A percentile compares a stretch with the other conserved stretches of the same genome.
Conservation (phyloP, 2,888 invertebrate species). For the Amphiduros pacificus region DNA sequence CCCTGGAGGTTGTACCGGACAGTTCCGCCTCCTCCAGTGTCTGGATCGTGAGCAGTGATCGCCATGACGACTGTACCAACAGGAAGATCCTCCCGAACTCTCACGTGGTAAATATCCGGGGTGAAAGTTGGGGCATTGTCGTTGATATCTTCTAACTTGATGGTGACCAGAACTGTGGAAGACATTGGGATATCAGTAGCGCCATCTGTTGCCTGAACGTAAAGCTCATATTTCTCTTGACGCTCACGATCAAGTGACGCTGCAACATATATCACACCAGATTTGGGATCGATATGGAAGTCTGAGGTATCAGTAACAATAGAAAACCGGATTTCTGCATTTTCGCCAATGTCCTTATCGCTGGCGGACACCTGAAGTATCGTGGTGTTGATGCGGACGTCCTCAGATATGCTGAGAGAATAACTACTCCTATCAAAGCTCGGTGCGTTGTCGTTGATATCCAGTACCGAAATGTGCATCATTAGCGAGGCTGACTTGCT, state of each 20-base stretch:
- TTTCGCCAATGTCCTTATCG: constrained; percentile 74
- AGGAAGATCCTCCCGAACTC: constrained; percentile 89
- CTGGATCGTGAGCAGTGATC: constrained; percentile 81
- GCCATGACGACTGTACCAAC: constrained; percentile 83
- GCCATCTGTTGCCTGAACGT: constrained; percentile 18
- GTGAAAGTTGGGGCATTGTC: constrained; percentile 54
- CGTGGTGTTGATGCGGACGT: constrained; percentile 84
- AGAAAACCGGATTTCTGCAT: constrained; percentile 19
- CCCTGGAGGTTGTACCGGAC: constrained; percentile 71
- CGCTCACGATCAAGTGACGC: constrained; percentile 21
- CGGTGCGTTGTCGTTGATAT: constrained; percentile 72
- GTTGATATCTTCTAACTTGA: constrained; percentile 87
- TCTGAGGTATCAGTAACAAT: constrained; percentile 19
- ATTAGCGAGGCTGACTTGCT: constrained; percentile 78
- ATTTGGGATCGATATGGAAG: constrained; percentile 22
- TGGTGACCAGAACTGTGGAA: constrained; percentile 81
- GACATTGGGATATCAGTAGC: constrained; percentile 63
- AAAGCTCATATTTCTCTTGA: constrained; percentile 14
- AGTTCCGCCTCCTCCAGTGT: constrained; percentile 79
- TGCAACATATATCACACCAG: constrained; percentile 15
- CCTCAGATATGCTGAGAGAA: constrained; percentile 81
- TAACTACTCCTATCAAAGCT: constrained; percentile 18
- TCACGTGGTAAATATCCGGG: constrained; percentile 63
- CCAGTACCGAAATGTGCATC: constrained; percentile 74
- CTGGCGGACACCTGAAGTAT: constrained; percentile 81